A percentile compares a stretch with the other conserved stretches of the same genome.
These are phyloP conservation scores for Daphoenositta chrysoptera DNA, from an alignment of 2,113 vertebrate species.

Conservation along the genomic window DNA sequence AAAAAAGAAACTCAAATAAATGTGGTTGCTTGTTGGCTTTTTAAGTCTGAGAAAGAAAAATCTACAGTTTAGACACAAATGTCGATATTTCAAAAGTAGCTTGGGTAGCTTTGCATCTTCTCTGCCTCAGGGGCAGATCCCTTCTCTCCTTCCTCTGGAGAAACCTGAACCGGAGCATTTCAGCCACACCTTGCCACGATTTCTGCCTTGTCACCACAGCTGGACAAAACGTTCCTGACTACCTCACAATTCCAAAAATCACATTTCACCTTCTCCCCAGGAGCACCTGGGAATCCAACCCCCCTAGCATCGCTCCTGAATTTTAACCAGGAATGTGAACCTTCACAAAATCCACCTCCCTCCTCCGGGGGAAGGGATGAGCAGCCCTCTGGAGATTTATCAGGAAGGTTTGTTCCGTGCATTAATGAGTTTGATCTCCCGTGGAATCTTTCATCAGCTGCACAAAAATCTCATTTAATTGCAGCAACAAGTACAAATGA, in stretches of 20 bases:
- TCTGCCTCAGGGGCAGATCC: background rate
- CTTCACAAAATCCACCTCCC: background rate
- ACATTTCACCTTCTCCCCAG: background rate
- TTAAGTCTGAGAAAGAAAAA: background rate
- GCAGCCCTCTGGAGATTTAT: background rate
- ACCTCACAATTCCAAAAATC: background rate
- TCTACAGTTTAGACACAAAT: background rate
- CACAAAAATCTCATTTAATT: background rate
- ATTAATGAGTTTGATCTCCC: background rate
- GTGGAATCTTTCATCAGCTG: background rate
- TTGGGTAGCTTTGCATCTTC: background rate
- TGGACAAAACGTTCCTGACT: background rate
- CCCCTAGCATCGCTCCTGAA: accelerated
- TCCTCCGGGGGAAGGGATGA: no score
- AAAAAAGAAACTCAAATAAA: background rate
- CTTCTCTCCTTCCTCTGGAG: background rate
- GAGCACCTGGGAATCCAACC: background rate
- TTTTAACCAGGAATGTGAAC: background rate
- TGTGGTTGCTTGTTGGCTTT: background rate
- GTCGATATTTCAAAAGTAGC: background rate
- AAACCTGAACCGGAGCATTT: background rate
- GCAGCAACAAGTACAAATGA: background rate
- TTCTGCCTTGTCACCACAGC: background rate
- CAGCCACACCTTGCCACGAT: background rate
- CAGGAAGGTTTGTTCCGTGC: accelerated